phyloP scores from a whole-genome alignment of 2,797 vertebrate species.

The Tinamus major region DNA sequence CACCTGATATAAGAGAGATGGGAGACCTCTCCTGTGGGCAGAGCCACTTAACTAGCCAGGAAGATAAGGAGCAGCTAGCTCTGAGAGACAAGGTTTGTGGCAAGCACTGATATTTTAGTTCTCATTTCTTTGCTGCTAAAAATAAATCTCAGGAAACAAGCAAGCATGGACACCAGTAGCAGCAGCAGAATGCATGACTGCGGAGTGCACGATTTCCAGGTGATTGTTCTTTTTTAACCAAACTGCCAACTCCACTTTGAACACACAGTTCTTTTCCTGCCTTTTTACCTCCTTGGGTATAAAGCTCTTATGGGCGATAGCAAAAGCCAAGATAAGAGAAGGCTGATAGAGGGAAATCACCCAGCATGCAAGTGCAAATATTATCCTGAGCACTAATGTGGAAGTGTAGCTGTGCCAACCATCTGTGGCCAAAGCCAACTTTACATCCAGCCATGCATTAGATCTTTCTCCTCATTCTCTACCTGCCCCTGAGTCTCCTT shows the following conservation, averaged over 20 bases:
- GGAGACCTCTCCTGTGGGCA: not conserved
- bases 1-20: not conserved
- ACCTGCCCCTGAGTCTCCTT: not conserved
- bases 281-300: not conserved
- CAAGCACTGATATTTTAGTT: not conserved
- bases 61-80: not conserved
- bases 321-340: not conserved
- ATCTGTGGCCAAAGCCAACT: not conserved
- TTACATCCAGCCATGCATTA: not conserved
- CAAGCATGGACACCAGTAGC: rapidly evolving
- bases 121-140: not conserved
- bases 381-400: not conserved
- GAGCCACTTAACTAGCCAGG: not conserved
- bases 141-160: not conserved
- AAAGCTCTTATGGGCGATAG: not conserved
- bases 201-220: not conserved
- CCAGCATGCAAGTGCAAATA: not conserved
- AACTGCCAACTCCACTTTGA: not conserved
- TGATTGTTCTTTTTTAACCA: not conserved
- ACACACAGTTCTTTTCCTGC: rapidly evolving
- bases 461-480: not conserved
- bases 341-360: not conserved
- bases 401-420: rapidly evolving
- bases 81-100: not conserved
- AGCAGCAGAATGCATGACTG: not conserved